Conservation (phyloP, 2,113 vertebrate species). For the Blennius ocellaris region DNA sequence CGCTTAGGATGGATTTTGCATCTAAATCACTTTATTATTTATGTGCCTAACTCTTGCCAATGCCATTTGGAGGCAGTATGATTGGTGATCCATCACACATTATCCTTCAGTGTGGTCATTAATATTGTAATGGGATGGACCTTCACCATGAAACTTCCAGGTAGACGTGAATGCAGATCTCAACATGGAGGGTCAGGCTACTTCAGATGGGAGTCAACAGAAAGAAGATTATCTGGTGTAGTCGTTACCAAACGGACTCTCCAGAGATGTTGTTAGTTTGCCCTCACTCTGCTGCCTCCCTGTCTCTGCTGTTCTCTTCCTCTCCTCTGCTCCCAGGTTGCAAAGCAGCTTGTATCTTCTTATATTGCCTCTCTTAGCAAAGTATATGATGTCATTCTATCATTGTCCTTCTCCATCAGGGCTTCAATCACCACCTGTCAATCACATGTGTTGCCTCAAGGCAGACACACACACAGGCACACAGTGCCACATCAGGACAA, state of each 20-base stretch:
- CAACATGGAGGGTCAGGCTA: slow-evolving; percentile 36
- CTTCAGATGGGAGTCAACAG: slow-evolving; percentile 59
- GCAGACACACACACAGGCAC: slow-evolving; percentile 38
- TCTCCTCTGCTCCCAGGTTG: slow-evolving; percentile 20
- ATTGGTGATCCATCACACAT: slow-evolving; percentile 82
- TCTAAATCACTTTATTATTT: slow-evolving; percentile 83
- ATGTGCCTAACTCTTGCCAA: slow-evolving; percentile 72
- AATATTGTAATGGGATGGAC: slow-evolving; percentile 77
- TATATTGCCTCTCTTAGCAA: slow-evolving; percentile 51
- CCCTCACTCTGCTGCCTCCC: slow-evolving; percentile 37
- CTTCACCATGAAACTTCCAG: slow-evolving; percentile 68
- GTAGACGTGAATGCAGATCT: slow-evolving; percentile 52
- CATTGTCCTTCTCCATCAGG: slow-evolving; percentile 63
- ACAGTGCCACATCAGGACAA: slow-evolving; percentile 36
- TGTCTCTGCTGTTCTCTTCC: slow-evolving; percentile 16
- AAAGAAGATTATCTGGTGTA: slow-evolving; percentile 51
- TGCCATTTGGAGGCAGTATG: slow-evolving; percentile 73
- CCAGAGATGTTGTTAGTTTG: slow-evolving; percentile 58
- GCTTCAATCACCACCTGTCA: slow-evolving; percentile 70
- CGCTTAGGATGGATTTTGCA: slow-evolving; percentile 83
- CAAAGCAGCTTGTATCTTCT: slow-evolving; percentile 53
- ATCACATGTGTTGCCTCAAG: slow-evolving; percentile 67
- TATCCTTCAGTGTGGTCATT: slow-evolving; percentile 75
- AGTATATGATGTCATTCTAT: slow-evolving; percentile 52
- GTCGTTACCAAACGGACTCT: slow-evolving; percentile 34